These are phyloP conservation scores for Sialis lutaria DNA, from an alignment of 2,888 invertebrate genomes.

Conservation along the genomic window DNA sequence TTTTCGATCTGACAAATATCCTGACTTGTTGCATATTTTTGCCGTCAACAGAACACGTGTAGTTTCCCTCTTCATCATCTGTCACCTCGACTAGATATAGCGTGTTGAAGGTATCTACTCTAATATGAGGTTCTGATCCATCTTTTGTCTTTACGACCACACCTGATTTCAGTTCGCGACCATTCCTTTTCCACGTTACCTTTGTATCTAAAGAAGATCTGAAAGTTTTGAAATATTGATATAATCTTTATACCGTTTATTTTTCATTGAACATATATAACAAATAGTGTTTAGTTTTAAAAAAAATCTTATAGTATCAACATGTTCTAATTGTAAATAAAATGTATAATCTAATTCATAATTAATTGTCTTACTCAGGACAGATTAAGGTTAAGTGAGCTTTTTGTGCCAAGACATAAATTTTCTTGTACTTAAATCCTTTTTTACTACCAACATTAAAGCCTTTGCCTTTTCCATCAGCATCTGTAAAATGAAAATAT, in stretches of 20 bases:
- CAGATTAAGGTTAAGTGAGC: constrained; percentile 34
- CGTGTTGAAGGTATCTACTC: constrained; percentile 36
- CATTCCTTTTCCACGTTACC: constrained; percentile 37
- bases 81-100: constrained; percentile 39
- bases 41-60: constrained; percentile 47
- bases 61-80: constrained; percentile 45
- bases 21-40: constrained; percentile 32
- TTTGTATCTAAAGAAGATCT: constrained; percentile 28
- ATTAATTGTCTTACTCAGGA: constrained; percentile 26
- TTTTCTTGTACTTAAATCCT: constrained; percentile 29
- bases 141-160: constrained; percentile 14
- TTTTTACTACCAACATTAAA: constrained; percentile 25
- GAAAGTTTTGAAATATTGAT: background rate
- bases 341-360: background rate
- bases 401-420: constrained; percentile 31
- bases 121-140: constrained; percentile 24
- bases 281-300: background rate
- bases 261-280: background rate
- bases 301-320: too few relatives aligned
- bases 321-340: too few relatives aligned
- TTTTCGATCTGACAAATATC: constrained; percentile 31
- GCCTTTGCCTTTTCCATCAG: constrained; percentile 20
- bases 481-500: constrained; percentile 14
- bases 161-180: constrained; percentile 26
- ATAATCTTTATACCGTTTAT: background rate